Base-by-base conservation (phyloP, 2,113 vertebrate species). In the Nerophis ophidion region DNA sequence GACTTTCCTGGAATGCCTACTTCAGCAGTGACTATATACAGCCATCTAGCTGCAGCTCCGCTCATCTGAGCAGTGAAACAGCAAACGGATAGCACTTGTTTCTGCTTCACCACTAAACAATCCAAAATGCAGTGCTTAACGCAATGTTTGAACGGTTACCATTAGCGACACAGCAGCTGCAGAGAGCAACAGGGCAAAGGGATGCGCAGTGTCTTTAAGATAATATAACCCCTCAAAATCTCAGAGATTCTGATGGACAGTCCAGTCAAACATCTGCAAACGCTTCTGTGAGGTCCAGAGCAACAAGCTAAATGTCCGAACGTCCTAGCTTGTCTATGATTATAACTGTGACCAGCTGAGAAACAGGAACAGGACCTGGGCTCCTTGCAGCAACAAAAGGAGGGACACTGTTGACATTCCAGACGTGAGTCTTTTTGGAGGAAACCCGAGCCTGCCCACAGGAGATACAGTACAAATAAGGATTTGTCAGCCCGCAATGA, bases 31-130 rank as follows among this genome's bases (percentile, higher is more conserved):
- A 87, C 81, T 89, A 85, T 82, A 89, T 84, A 81, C 86, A 84
- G 90, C 87, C 87, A 88, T 82, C 88, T 89, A 89, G 88, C 87
- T 89, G 87, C 84, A 76, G 84, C 81, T 77, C 69, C 46, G 74
- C 8, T 73, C 74, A 72, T 70, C 57, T 61, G 59, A 73, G 57
- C 40, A 70, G 49, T 68, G 52, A 48, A 59, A 15, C 17, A 8
- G 54, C 53, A 60, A 60, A 68, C 19, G 49, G 59, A 57, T 14
- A 60, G 63, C 50, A 77, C 63, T 62, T 38, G 62, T 59, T 51
- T 51, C 51, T 60, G 63, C 62, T 55, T 14, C 51, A 38, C 17
- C 40, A 45, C 44, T 63, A 26, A 67, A 66, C 53, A 69, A 65
- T 57, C 48, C 34, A 49, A 60, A 53, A 16, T 74, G 66, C 67